Evolutionary conservation across 2,888 invertebrate genomes (phyloP).

Genomic region (Lydus trimaculatus): DNA sequence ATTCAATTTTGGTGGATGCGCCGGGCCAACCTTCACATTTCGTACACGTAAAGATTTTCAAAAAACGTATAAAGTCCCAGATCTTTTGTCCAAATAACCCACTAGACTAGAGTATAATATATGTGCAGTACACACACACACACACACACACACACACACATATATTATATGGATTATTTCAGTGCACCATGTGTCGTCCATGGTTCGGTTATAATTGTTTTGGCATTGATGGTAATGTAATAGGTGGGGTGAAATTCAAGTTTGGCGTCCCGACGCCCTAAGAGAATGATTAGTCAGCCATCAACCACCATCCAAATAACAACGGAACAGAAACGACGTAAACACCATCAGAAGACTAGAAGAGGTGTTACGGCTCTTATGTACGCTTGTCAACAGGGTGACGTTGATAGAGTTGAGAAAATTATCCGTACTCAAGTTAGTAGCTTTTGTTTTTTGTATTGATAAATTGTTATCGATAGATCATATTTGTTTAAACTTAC

Average conservation of each 20-base stretch:
- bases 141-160: too few relatives aligned
- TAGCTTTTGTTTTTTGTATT: background rate
- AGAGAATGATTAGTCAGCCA: slow-evolving; percentile 40
- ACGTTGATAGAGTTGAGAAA: slow-evolving; percentile 77
- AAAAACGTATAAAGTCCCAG: too few relatives aligned
- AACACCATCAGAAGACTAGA: slow-evolving; percentile 20
- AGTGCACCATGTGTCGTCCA: slow-evolving; percentile 21
- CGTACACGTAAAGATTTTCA: too few relatives aligned
- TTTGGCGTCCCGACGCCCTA: slow-evolving; percentile 37
- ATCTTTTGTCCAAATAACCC: too few relatives aligned
- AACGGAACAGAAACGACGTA: slow-evolving; percentile 17
- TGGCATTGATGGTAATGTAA: slow-evolving; percentile 26
- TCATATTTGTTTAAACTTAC: background rate
- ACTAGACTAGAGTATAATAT: too few relatives aligned
- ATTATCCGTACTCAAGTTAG: slow-evolving; percentile 77
- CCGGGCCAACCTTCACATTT: too few relatives aligned
- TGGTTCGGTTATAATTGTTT: slow-evolving; percentile 24
- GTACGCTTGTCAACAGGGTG: slow-evolving; percentile 91
- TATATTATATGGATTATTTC: slow-evolving; percentile 19
- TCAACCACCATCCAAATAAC: slow-evolving; percentile 24
- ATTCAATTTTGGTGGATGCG: background rate
- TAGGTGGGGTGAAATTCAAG: slow-evolving; percentile 28
- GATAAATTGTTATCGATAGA: too few relatives aligned
- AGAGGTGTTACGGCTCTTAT: slow-evolving; percentile 81
- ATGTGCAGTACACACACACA: background rate